Evolutionary conservation across 2,888 invertebrate genomes (phyloP).

Genomic region (Cheilosia vulpina): DNA sequence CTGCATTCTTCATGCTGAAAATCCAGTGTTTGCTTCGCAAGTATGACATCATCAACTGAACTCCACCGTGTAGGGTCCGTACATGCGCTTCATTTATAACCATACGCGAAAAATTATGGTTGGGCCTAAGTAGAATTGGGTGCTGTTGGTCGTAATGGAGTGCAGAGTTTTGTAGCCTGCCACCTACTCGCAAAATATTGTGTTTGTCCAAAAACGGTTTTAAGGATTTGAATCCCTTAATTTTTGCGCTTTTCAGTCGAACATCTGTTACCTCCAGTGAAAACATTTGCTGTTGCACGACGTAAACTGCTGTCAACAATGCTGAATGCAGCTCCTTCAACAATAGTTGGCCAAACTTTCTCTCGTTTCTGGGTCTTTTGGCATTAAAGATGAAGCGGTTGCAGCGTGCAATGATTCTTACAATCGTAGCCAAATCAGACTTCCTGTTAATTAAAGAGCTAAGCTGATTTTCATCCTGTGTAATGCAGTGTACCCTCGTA

Average conservation of each 20-base stretch:
- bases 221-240: slow-evolving; percentile 14
- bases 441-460: slow-evolving; percentile 5
- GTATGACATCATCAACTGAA: slow-evolving; percentile 7
- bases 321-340: slow-evolving; percentile 13
- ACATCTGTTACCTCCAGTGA: slow-evolving; percentile 5
- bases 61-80: slow-evolving; percentile 19
- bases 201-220: neutral
- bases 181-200: slow-evolving; percentile 18
- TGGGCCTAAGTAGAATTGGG: slow-evolving; percentile 8
- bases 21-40: slow-evolving; percentile 2
- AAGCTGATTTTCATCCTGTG: slow-evolving; percentile 5
- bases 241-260: slow-evolving; percentile 8
- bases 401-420: too few relatives aligned
- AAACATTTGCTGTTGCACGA: slow-evolving; percentile 13
- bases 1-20: neutral
- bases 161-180: slow-evolving; percentile 21
- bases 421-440: slow-evolving; percentile 13
- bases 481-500: slow-evolving; percentile 9
- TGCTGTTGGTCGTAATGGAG: slow-evolving; percentile 14
- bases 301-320: slow-evolving; percentile 12
- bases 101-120: neutral
- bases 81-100: slow-evolving; percentile 14
- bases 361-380: too few relatives aligned
- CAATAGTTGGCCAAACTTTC: slow-evolving; percentile 2
- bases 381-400: too few relatives aligned